Evolutionary conservation across 2,888 invertebrate genomes (phyloP), one percentile per base, ranked within the genome.

Genomic region (Andricus curvator): DNA sequence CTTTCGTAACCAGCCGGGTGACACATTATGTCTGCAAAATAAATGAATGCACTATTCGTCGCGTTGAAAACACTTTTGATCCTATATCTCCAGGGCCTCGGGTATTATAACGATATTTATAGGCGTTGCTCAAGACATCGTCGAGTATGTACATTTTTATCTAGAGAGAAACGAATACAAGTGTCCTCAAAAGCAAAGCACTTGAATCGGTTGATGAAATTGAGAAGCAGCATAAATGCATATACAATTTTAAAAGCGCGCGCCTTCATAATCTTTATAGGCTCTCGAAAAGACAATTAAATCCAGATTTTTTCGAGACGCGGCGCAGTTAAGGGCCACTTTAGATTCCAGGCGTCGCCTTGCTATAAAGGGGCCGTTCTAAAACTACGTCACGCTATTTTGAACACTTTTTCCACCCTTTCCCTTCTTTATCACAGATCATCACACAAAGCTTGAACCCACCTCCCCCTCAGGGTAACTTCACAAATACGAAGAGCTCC

Each of bases 11-110:
- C 51, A 51, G 56, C 56, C 33, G 56, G 56, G 33, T 74, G 56
- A 74, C 74, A 56, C 74, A 56, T 70, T 70, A 70, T 70, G 70
- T 51, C 70, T 29, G 70, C 70, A 70, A 70, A 74, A 74, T 74
- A 74, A 74, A 74, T 74, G 74, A 74, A 74, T 56, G 56, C 51
- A 56, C 74, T 74, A 74, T 74, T 74, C 56, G 51, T 74, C 33
- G 74, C 74, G 51, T 74, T 74, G 33, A 74, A 74, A 74, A 74
- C 74, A 74, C 74, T 74, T 74, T 74, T 74, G 74, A 74, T 74
- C 33, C 74, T 56, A 74, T 74, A 74, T 74, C 74, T 74, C 70
- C 51, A n/a, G 29, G 9, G 51, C 33, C 33, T 74, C 70, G 33
- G 33, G 56, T 51, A n/a, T 74, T 56, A 74, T 74, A 11, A n/a